Conservation (phyloP, 2,888 invertebrate species). For the Lasioglossum calceatum region DNA sequence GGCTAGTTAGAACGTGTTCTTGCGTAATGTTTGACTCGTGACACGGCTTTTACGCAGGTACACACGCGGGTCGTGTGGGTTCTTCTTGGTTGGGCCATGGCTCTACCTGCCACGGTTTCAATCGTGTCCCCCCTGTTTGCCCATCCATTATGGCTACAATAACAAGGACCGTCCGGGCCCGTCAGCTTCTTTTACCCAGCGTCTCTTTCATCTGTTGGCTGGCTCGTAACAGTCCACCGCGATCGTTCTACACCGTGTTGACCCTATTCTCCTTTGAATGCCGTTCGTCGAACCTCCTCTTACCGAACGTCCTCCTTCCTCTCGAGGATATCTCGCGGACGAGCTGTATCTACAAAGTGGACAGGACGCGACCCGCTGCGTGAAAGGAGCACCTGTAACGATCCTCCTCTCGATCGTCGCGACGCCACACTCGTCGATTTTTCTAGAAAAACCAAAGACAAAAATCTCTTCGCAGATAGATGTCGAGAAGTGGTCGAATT, state of each 20-base stretch:
- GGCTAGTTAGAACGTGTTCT: constrained; percentile 51
- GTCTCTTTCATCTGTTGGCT: not conserved
- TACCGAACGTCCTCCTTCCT: constrained; percentile 31
- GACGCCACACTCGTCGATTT: not conserved
- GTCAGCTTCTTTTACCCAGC: constrained; percentile 45
- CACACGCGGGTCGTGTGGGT: constrained; percentile 37
- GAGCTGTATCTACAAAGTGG: constrained; percentile 10
- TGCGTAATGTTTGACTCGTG: constrained; percentile 67
- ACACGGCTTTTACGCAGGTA: constrained; percentile 65
- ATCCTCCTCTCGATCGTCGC: constrained; percentile 8
- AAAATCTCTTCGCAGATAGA: not conserved
- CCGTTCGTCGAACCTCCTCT: constrained; percentile 53
- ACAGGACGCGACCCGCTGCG: constrained; percentile 37
- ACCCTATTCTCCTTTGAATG: constrained; percentile 69
- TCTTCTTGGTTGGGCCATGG: constrained; percentile 16
- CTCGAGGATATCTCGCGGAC: constrained; percentile 33
- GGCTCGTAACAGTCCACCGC: constrained; percentile 62
- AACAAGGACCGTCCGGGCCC: constrained; percentile 73
- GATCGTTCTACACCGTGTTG: constrained; percentile 64
- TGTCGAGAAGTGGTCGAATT: too few relatives aligned
- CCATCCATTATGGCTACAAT: constrained; percentile 82
- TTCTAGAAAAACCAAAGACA: not conserved
- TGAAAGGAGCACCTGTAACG: constrained; percentile 51
- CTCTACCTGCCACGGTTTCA: constrained; percentile 70
- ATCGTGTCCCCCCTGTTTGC: constrained; percentile 77